Evolutionary conservation across 2,888 invertebrate genomes (phyloP), one percentile per base, ranked within the genome.

Genomic region (Nephrotoma guestfalica): DNA sequence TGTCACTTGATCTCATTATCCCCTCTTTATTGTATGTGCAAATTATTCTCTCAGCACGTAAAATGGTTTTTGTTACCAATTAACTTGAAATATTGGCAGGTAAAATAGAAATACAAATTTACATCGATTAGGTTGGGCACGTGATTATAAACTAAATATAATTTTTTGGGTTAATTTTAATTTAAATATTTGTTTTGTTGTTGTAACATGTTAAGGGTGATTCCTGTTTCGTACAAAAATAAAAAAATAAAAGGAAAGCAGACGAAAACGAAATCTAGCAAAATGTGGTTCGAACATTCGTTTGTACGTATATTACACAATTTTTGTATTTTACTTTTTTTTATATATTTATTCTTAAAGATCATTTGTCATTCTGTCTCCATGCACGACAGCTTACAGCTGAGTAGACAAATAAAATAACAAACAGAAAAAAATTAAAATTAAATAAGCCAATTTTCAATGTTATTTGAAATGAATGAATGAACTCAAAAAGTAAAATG

Each of bases 321-420:
- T 84, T 84, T 41, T 84, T 41, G 41, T 41, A 84, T 41, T 84
- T 41, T 84, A 41, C 7, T 5, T 84, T 41, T 84, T 84, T 83
- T 83, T 83, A 30, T n/a, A 13, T 2, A 47, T 13, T 47, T 30
- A 41, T 83, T 84, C 41, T 15, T 41, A 42, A 41, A 84, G 42
- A 87, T 88, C 88, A 88, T 88, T 88, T 88, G 84, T 88, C 88
- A 88, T 88, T 87, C 88, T 88, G 88, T 88, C 87, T 86, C 86
- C 87, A 87, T 47, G 85, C 71, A 86, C 87, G 87, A 87, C 86
- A 86, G 85, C 86, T 86, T 43, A 87, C 87, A 87, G 87, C 84
- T 87, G 86, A 87, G 86, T 87, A 86, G 86, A 85, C 85, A 42
- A 43, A 85, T 85, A 84, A 84, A 84, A 84, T 84, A 84, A 84